Base-by-base conservation (phyloP, 2,888 invertebrate genomes). In the Hyposoter didymator region DNA sequence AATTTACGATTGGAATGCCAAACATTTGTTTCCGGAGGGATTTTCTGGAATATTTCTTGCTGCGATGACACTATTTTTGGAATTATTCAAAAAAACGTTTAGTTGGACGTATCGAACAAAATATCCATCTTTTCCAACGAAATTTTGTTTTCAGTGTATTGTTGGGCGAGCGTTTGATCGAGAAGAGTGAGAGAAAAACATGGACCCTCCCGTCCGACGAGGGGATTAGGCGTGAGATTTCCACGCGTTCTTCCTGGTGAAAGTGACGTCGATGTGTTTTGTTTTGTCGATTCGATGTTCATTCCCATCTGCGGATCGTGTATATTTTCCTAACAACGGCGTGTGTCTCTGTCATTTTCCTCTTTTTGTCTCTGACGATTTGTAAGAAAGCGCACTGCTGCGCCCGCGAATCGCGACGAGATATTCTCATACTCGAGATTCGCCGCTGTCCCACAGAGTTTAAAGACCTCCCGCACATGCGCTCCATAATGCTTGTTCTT, bases 341-440 rank as follows among this genome's bases (percentile, higher is more conserved):
- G 14, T 8, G 59, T n/a, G 4, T 14, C 28, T 28, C 28, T 28
- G 14, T 59, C 28, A 28, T 28, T n/a, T 10, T 49, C 4, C 3
- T 28, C 22, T 28, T 2, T 55, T 10, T 55, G 28, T 12, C 4
- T 59, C 14, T 14, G 59, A 59, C 28, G 22, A 55, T 55, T 12
- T 12, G 22, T 22, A 28, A 55, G 12, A 55, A 22, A 22, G 3
- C 4, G 10, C 22, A 55, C 22, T 55, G n/a, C n/a, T n/a, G n/a
- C n/a, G n/a, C n/a, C n/a, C n/a, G n/a, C n/a, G n/a, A n/a, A n/a
- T 12, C 22, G 5, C 8, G 19, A 52, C 19, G 59, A 59, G 35
- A 52, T 19, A 52, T 52, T 72, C 59, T 19, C 55, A 55, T 73
- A 55, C 28, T 73, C 17, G 22, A 55, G 4, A 69, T 72, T 43